phyloP scores from a whole-genome alignment of 2,113 vertebrate species.

The Ailurus styani region DNA sequence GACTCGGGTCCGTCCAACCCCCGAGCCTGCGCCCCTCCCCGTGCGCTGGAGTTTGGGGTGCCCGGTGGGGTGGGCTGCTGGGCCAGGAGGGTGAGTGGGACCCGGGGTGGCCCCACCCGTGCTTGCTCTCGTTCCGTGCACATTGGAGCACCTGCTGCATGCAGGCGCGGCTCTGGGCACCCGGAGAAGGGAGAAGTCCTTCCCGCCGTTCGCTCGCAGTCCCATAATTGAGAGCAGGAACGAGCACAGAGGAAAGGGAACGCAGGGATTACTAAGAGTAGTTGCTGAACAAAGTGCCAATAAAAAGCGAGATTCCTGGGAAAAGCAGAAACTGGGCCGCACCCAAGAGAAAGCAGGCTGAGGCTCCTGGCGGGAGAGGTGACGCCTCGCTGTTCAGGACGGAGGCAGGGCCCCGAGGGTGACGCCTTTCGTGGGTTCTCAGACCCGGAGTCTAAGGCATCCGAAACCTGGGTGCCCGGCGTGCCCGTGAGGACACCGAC shows the following conservation, averaged over 20 bases:
- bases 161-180: no score
- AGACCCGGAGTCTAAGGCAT: not conserved
- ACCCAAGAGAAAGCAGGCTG: not conserved
- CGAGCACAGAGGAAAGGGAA: not conserved
- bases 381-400: fast-evolving
- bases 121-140: not conserved
- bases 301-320: not conserved
- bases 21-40: not conserved
- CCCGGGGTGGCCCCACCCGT: fast-evolving
- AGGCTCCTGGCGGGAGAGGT: not conserved
- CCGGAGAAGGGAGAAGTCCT: not conserved
- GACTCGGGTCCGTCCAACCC: not conserved
- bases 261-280: not conserved
- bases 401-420: not conserved
- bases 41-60: not conserved
- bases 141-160: not conserved
- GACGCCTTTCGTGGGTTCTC: not conserved
- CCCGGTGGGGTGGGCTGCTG: no score
- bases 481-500: not conserved
- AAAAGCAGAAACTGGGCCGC: not conserved
- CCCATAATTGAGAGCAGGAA: not conserved
- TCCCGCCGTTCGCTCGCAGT: not conserved
- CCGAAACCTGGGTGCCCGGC: not conserved
- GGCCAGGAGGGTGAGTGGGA: not conserved
- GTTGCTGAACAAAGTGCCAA: fast-evolving